Evolutionary conservation across 2,888 invertebrate species (phyloP), one percentile per base, ranked within the genome.

Genomic region (Willowsia nigromaculata): DNA sequence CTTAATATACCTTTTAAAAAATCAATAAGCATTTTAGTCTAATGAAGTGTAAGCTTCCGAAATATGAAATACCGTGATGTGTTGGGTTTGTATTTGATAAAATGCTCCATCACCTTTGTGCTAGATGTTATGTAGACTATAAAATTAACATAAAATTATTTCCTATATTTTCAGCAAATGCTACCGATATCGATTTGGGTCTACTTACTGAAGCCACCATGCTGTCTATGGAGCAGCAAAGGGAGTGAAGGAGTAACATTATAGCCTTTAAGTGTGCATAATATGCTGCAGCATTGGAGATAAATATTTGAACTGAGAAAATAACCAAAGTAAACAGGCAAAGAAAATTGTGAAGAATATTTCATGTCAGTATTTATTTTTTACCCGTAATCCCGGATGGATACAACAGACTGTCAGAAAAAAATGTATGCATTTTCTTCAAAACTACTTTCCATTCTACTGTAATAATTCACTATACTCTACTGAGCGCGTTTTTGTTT

Each of bases 121-220:
- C 53, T 13, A 43, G 9, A 9, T 37, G 37, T 37, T 37, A 15
- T 53, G 15, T 53, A n/a, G 53, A 4, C 27, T 59, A n/a, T 30
- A 65, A 65, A 37, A 65, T 65, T 65, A 65, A 11, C 33, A 37
- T 65, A 65, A 65, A 33, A n/a, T 22, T 50, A n/a, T 81, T 53
- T 68, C n/a, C 93, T 95, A 97, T 97, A 15, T 68, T 53, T 40
- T 5, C 93, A 95, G 97, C 97, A 15, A 97, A 96, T 93, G 95
- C 97, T 90, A 96, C 97, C 90, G 97, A 97, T 93, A 94, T 97
- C 93, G 97, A 97, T 94, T 97, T 97, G 94, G 97, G 97, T 93
- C 95, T 97, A 90, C 95, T 97, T 68, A 97, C 97, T 92, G 97
- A 97, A 94, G 97, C 97, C 15, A 97, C 97, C 0, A 94, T 96